phyloP scores from a whole-genome alignment of 2,888 invertebrate genomes.

The Eristalinus aeneus region DNA sequence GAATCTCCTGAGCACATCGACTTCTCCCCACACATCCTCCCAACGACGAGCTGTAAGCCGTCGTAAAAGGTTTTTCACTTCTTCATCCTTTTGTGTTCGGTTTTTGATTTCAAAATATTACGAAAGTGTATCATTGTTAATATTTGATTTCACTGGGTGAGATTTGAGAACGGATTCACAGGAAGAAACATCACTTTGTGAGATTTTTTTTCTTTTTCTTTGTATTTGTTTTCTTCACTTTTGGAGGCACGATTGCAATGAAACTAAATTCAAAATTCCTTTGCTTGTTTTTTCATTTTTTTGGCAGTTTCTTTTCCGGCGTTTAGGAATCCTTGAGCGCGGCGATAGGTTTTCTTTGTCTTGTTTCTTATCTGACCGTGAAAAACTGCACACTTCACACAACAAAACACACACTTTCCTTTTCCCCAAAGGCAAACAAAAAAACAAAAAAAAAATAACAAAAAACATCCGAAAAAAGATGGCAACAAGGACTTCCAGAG shows the following conservation, averaged over 20 bases:
- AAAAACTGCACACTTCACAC: conserved; percentile 53
- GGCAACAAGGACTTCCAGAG: conserved; percentile 53
- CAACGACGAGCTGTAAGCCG: background rate
- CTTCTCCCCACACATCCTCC: background rate
- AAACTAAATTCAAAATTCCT: background rate
- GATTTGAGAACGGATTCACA: background rate
- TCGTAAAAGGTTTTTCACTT: background rate
- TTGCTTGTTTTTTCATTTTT: background rate
- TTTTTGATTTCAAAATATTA: background rate
- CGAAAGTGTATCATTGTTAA: background rate
- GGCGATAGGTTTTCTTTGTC: conserved; percentile 35
- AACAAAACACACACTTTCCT: conserved; percentile 69
- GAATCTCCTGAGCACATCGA: background rate
- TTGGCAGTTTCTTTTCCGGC: background rate
- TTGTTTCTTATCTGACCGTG: conserved; percentile 68
- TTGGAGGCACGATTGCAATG: background rate
- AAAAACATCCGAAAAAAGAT: conserved; percentile 74
- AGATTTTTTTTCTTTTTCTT: background rate
- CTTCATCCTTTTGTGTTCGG: background rate
- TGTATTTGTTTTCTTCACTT: background rate
- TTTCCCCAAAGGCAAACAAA: conserved; percentile 64
- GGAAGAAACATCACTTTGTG: background rate
- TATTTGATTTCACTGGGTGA: background rate
- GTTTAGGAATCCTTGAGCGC: conserved; percentile 52
- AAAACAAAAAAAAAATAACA: conserved; percentile 67